phyloP scores from a whole-genome alignment of 2,888 invertebrate species.

The Scaptomyza polygonia region DNA sequence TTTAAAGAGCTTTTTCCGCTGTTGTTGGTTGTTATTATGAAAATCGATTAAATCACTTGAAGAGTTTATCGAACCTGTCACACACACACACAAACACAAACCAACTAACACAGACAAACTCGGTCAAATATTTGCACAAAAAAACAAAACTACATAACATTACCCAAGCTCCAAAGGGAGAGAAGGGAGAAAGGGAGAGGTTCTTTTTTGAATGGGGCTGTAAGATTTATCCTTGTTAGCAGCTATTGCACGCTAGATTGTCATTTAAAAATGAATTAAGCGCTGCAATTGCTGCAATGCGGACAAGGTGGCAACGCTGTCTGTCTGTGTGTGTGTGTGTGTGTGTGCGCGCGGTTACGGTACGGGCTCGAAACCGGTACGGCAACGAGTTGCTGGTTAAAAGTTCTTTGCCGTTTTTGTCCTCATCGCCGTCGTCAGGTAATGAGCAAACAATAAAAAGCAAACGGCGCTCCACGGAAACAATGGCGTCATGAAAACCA shows the following conservation, averaged over 20 bases:
- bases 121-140: slow-evolving; percentile 59
- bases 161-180: slow-evolving; percentile 11
- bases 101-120: slow-evolving; percentile 24
- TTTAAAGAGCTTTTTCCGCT: slow-evolving; percentile 69
- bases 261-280: slow-evolving; percentile 83
- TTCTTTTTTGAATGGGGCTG: slow-evolving; percentile 2
- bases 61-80: slow-evolving; percentile 76
- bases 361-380: background rate
- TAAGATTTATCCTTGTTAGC: slow-evolving; percentile 14
- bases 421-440: slow-evolving; percentile 65
- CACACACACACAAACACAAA: slow-evolving; percentile 13
- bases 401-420: slow-evolving; percentile 29
- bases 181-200: background rate
- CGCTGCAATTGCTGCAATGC: slow-evolving; percentile 71
- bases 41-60: slow-evolving; percentile 74
- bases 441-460: slow-evolving; percentile 79
- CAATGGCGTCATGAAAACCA: slow-evolving; percentile 53
- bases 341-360: background rate
- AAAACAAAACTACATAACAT: slow-evolving; percentile 8
- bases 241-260: slow-evolving; percentile 79
- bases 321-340: background rate
- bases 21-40: slow-evolving; percentile 22
- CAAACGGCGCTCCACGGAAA: slow-evolving; percentile 74
- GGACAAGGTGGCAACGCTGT: slow-evolving; percentile 52
- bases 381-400: slow-evolving; percentile 6